Percentiles rank a stretch among this genome's conserved stretches.
Evolutionary conservation across 2,797 vertebrate genomes (phyloP).

Genomic region (Micropoecilia bifurca): DNA sequence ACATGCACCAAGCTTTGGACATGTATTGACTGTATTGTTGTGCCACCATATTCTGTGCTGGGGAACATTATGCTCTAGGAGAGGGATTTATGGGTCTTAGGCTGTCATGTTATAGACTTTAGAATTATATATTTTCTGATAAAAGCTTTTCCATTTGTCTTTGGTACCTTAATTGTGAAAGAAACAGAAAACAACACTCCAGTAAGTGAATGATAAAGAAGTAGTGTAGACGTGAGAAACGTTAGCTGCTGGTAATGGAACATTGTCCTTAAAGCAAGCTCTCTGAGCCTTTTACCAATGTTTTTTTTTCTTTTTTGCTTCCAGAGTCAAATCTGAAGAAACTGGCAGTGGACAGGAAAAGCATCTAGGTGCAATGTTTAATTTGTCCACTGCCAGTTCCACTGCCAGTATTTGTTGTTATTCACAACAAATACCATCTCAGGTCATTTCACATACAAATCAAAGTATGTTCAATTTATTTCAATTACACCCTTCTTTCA

Average conservation of each 20-base stretch:
- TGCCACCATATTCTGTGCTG: background rate
- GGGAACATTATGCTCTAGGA: background rate
- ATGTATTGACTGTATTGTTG: background rate
- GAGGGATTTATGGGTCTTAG: background rate
- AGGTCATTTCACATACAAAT: background rate
- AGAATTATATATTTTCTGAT: background rate
- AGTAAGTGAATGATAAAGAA: background rate
- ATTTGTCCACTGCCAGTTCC: no score
- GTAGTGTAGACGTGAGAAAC: background rate
- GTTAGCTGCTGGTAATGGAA: background rate
- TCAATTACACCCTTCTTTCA: background rate
- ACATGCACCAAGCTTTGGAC: background rate
- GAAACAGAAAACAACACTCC: background rate
- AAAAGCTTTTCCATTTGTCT: conserved; percentile 1
- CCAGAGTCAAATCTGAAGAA: background rate
- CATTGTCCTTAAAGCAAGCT: background rate
- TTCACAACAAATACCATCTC: background rate
- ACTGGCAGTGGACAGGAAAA: background rate
- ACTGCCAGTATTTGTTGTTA: no score
- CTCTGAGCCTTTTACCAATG: background rate
- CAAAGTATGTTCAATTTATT: background rate
- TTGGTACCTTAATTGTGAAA: background rate
- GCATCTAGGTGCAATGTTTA: background rate
- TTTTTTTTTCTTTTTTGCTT: background rate
- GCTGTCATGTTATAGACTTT: background rate